Percentiles rank a stretch among this genome's conserved stretches.
These are phyloP conservation scores for Syngnathus typhle DNA, from an alignment of 2,113 vertebrate species.

Conservation along the genomic window DNA sequence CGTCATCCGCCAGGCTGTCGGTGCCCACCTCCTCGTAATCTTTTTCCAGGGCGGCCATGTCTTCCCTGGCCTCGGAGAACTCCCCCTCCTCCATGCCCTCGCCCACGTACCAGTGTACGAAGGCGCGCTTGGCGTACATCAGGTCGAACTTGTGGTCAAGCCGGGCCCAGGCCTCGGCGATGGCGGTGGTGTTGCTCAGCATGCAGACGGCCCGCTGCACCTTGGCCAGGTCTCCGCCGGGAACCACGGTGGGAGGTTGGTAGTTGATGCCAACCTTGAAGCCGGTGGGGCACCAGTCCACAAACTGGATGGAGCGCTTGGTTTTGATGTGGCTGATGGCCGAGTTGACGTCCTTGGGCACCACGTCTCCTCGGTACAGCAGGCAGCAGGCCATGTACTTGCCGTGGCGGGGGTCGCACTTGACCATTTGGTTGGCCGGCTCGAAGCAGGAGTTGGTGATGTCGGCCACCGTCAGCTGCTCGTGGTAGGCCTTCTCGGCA, in stretches of 20 bases:
- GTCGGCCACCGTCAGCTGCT: constrained; percentile 3
- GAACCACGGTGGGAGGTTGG: constrained; percentile 79
- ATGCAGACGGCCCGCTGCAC: constrained; percentile 79
- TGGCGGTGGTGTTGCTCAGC: constrained; percentile 83
- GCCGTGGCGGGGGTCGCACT: constrained; percentile 52
- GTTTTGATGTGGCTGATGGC: constrained; percentile 55
- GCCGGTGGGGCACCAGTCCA: constrained; percentile 81
- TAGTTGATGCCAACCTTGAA: constrained; percentile 86
- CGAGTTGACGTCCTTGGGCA: constrained; percentile 56
- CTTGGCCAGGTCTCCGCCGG: constrained; percentile 78
- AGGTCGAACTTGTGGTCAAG: constrained; percentile 82
- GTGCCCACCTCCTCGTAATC: constrained; percentile 83
- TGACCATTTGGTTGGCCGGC: constrained; percentile 53
- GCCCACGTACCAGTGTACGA: constrained; percentile 61
- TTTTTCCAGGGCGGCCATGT: constrained; percentile 84
- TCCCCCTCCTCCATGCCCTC: constrained; percentile 83
- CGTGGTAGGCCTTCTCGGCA: constrained; percentile 1
- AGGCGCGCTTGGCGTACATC: neutral
- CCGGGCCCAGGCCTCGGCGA: constrained; percentile 80
- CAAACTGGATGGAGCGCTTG: constrained; percentile 73
- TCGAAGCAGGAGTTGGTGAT: constrained; percentile 46
- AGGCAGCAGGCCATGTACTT: constrained; percentile 63
- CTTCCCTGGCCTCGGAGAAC: constrained; percentile 81
- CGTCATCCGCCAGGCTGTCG: constrained; percentile 19
- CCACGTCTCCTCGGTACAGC: constrained; percentile 50